Evolutionary conservation across 37 sponge, comb jelly and placozoan genomes (phyloP), one percentile per base, ranked within the genome.

Genomic region (Halichondria panicea): DNA sequence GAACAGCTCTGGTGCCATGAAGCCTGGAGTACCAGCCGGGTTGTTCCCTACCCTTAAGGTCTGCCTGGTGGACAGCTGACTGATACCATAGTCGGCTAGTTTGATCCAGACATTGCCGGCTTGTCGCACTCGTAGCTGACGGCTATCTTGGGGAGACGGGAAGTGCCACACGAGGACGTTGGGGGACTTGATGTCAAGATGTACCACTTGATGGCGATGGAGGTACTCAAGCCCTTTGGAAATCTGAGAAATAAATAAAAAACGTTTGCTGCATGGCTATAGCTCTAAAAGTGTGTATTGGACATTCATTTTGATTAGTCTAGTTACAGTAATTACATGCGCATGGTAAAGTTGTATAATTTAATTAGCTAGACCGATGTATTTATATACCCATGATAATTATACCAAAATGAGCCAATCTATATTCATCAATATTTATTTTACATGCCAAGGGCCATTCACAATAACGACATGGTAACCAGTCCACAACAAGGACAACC

Each of bases 101-200:
- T 85, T 84, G 59, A 93, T 53, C 66, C 60, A 76, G 27, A 93
- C 93, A n/a, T 93, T 74, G 6, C 74, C 78, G 1, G 85, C 81
- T 13, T 70, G 70, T 31, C 52, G 33, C 21, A 85, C 52, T 30
- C 82, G 59, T 35, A 79, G 58, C 5, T 39, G 15, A 6, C 70
- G 62, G 9, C 42, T 48, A 38, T 59, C 30, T 0, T 40, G 28
- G 31, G 81, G 68, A 13, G 81, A 63, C 15, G 93, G 93, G 63
- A 93, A 93, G 48, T 85, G 45, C 96, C 96, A 95, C 25, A 88
- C 89, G 11, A 95, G 83, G 24, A 95, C 78, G 56, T 95, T 95
- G 64, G 84, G 83, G 8, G 92, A 84, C 62, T 95, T 95, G 74
- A 95, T 63, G 80, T 95, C 96, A 27, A 91, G 83, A 60, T 95